A percentile compares a stretch with the other conserved stretches of the same genome.
Evolutionary conservation across 2,113 vertebrate species (phyloP).

Genomic region (Boulengeromyrus knoepffleri): DNA sequence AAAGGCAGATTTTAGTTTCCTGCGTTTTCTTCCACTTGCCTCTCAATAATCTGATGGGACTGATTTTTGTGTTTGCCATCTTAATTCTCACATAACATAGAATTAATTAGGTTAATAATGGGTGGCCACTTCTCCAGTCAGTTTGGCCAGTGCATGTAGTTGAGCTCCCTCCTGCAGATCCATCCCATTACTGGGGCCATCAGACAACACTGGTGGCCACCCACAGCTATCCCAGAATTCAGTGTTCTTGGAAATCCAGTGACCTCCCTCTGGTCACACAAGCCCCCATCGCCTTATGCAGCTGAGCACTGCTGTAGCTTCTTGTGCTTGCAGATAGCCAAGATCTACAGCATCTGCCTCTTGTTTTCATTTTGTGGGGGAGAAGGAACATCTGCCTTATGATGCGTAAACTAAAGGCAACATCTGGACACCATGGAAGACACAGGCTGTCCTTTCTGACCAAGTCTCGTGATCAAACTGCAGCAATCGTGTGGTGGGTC

Average conservation of each 20-base stretch:
- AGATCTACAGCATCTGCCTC: neutral
- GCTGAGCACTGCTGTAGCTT: neutral
- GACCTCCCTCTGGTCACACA: neutral
- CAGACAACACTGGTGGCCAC: neutral
- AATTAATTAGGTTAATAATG: neutral
- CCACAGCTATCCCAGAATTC: neutral
- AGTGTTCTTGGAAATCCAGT: neutral
- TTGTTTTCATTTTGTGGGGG: neutral
- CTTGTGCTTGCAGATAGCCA: neutral
- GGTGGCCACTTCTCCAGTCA: too few species aligned
- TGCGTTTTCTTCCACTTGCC: neutral
- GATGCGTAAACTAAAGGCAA: neutral
- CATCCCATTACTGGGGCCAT: neutral
- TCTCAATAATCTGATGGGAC: neutral
- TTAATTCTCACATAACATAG: neutral
- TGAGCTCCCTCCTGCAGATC: neutral
- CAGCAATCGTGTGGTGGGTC: neutral
- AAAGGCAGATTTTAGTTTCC: neutral
- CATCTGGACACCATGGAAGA: neutral
- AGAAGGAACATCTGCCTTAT: neutral
- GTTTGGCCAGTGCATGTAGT: neutral
- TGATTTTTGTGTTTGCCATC: neutral
- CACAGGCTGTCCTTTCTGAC: neutral
- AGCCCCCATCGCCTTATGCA: neutral
- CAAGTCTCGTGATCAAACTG: neutral